phyloP scores from a whole-genome alignment of 2,797 vertebrate genomes.

The Halcyon chelicuti region DNA sequence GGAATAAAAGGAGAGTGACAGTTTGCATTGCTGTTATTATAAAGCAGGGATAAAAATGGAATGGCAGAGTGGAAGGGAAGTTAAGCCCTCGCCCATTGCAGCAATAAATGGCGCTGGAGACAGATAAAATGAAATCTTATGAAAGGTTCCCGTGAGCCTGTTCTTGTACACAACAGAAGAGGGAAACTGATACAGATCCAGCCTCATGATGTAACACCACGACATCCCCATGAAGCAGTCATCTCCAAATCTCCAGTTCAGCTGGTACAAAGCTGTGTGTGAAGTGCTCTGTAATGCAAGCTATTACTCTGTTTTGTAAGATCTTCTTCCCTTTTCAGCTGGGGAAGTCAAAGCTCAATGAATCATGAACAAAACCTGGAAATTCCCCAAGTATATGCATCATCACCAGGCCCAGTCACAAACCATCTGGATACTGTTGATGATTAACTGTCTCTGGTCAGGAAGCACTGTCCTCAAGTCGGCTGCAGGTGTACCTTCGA shows the following conservation, averaged over 20 bases:
- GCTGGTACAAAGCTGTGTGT: neutral
- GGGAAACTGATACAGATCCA: neutral
- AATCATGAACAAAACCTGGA: conserved; percentile 55
- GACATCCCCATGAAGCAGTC: neutral
- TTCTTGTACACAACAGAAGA: neutral
- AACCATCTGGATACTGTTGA: conserved; percentile 38
- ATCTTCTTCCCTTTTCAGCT: conserved; percentile 1
- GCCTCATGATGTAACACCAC: neutral
- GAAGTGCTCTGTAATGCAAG: neutral
- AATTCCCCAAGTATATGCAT: conserved; percentile 26
- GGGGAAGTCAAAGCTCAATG: conserved; percentile 40
- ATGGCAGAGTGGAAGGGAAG: neutral
- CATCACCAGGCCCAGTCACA: conserved; percentile 18
- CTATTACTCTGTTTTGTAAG: neutral
- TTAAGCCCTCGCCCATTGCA: neutral
- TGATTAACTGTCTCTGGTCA: conserved; percentile 36
- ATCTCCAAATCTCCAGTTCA: neutral
- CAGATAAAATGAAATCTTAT: neutral
- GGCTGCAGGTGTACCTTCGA: neutral
- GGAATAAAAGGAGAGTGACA: conserved; percentile 13
- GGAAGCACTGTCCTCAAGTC: neutral
- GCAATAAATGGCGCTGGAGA: neutral
- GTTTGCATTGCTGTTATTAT: neutral
- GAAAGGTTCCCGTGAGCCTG: neutral
- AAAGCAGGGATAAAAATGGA: neutral